Evolutionary conservation across 2,888 invertebrate genomes (phyloP).

Genomic region (Schizaphis graminum): DNA sequence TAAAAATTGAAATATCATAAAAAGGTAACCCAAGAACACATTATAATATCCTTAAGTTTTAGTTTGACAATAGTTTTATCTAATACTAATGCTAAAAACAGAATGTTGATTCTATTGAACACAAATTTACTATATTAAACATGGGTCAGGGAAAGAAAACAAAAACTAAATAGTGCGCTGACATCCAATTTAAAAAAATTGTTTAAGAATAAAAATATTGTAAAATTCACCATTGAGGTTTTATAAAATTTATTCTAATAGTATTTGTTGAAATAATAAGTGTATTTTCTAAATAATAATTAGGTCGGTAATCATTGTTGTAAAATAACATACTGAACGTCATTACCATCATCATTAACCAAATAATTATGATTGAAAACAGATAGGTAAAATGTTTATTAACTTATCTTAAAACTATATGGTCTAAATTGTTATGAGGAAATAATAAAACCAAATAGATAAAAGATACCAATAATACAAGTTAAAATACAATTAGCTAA

Average conservation of each 20-base stretch:
- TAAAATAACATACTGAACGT: not conserved
- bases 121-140: not conserved
- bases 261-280: not conserved
- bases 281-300: not conserved
- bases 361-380: constrained; percentile 12
- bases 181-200: not conserved
- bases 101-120: not conserved
- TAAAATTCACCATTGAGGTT: not conserved
- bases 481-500: constrained; percentile 19
- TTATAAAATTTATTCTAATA: not conserved
- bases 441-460: not conserved
- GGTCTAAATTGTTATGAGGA: not conserved
- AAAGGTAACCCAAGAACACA: not conserved
- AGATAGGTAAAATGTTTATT: not conserved
- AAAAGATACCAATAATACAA: not conserved
- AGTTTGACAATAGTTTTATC: not conserved
- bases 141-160: not conserved
- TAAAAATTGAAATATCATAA: not conserved
- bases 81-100: not conserved
- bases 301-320: not conserved
- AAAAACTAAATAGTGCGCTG: not conserved
- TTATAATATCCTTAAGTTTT: not conserved
- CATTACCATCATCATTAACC: not conserved
- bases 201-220: not conserved
- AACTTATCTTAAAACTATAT: not conserved